Conservation (phyloP, 2,797 vertebrate genomes). For the Neosalanx taihuensis region DNA sequence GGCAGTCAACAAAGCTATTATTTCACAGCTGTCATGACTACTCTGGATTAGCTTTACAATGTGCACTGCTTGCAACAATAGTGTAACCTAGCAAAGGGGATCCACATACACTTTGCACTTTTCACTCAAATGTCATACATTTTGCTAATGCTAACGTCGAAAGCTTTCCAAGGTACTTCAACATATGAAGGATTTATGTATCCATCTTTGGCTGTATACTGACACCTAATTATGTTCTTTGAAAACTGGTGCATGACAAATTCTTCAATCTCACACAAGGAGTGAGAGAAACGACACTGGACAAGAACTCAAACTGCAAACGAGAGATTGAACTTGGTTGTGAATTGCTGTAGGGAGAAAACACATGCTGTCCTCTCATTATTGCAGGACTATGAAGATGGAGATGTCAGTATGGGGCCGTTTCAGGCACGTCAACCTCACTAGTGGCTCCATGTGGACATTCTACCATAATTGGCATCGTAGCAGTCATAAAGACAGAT, state of each 20-base stretch:
- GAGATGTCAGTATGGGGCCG: constrained; percentile 25
- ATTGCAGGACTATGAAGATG: constrained; percentile 34
- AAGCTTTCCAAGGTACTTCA: too few relatives aligned
- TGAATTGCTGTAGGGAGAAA: background rate
- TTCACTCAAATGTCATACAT: too few relatives aligned
- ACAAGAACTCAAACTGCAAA: constrained; percentile 4
- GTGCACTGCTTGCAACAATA: background rate
- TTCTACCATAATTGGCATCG: constrained; percentile 23
- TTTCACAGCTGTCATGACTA: constrained; percentile 3
- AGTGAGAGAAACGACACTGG: background rate
- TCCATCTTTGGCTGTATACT: background rate
- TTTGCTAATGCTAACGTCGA: too few relatives aligned
- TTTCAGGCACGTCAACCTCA: constrained; percentile 16
- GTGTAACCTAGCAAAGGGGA: background rate
- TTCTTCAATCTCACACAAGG: too few relatives aligned
- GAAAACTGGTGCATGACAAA: background rate
- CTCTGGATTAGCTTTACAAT: background rate
- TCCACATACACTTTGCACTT: too few relatives aligned
- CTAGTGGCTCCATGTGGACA: constrained; percentile 17
- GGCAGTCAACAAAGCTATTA: constrained; percentile 8
- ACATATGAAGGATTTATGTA: too few relatives aligned
- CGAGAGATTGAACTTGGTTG: constrained; percentile 3
- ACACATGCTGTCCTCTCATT: constrained; percentile 33
- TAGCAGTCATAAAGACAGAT: constrained; percentile 47
- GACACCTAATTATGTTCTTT: background rate